Evolutionary conservation across 2,797 vertebrate species (phyloP).

Genomic region (Chelonia mydas): DNA sequence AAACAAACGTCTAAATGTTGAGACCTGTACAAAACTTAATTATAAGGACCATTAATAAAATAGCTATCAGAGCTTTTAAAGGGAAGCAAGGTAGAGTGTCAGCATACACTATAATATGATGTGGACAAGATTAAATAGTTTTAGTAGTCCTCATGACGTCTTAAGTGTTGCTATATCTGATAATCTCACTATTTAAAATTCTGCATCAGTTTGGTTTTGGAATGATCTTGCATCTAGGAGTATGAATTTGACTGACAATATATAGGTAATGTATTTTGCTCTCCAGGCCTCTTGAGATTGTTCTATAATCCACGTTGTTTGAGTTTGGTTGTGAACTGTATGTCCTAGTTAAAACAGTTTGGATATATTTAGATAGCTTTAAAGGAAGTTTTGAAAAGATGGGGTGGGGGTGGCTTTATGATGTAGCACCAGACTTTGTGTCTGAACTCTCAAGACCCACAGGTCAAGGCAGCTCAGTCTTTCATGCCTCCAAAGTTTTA

Average conservation of each 20-base stretch:
- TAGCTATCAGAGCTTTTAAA: background rate
- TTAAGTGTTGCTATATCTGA: background rate
- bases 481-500: background rate
- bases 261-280: background rate
- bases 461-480: background rate
- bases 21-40: constrained; percentile 3
- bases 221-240: background rate
- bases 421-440: background rate
- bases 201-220: constrained; percentile 20
- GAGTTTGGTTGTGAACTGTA: background rate
- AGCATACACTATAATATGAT: background rate
- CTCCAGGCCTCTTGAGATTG: constrained; percentile 2
- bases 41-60: constrained; percentile 53
- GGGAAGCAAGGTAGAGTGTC: constrained; percentile 33
- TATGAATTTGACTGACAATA: background rate
- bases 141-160: background rate
- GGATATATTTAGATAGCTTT: background rate
- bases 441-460: background rate
- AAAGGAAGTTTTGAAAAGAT: background rate
- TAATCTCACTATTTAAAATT: constrained; percentile 5
- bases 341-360: background rate
- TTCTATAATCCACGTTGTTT: background rate
- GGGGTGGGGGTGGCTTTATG: background rate
- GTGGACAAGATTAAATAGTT: background rate
- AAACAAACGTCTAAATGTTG: constrained; percentile 11